These are phyloP conservation scores for Mobula hypostoma DNA, from an alignment of 2,113 vertebrate genomes.

Conservation along the genomic window DNA sequence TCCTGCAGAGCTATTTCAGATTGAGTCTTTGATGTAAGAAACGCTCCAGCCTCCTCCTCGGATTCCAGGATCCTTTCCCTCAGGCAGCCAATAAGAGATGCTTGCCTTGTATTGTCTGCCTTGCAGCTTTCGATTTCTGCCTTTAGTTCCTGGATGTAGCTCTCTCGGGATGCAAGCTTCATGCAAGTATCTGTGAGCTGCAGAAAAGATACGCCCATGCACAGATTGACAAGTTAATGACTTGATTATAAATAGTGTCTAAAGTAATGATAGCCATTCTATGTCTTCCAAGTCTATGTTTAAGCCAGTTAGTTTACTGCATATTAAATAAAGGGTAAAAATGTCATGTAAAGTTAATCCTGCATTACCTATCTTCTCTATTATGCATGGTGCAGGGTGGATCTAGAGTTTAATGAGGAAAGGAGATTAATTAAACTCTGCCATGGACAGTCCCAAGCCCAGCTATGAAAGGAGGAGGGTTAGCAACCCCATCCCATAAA, in stretches of 20 bases:
- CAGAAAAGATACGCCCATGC: neutral
- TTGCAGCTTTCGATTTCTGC: slow-evolving; percentile 56
- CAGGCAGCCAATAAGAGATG: slow-evolving; percentile 57
- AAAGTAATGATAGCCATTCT: neutral
- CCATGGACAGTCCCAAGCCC: no score
- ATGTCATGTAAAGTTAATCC: neutral
- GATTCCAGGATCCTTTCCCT: slow-evolving; percentile 58
- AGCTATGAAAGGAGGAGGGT: no score
- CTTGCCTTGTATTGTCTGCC: slow-evolving; percentile 63
- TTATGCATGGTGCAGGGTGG: neutral
- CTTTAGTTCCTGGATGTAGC: slow-evolving; percentile 59
- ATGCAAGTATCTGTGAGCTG: slow-evolving; percentile 60
- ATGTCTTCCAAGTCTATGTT: neutral
- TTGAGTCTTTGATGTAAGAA: slow-evolving; percentile 51
- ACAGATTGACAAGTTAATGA: neutral
- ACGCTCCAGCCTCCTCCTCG: slow-evolving; percentile 52
- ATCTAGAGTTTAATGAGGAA: no score
- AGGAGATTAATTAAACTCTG: no score
- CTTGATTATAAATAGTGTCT: neutral
- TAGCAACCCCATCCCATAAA: no score
- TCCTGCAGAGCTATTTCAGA: slow-evolving; percentile 52
- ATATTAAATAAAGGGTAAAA: neutral
- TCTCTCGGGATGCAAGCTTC: slow-evolving; percentile 57
- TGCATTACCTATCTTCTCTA: neutral
- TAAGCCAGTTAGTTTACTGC: neutral